Base-by-base conservation (phyloP, 2,888 invertebrate genomes). In the Polyommatus iphigenia region DNA sequence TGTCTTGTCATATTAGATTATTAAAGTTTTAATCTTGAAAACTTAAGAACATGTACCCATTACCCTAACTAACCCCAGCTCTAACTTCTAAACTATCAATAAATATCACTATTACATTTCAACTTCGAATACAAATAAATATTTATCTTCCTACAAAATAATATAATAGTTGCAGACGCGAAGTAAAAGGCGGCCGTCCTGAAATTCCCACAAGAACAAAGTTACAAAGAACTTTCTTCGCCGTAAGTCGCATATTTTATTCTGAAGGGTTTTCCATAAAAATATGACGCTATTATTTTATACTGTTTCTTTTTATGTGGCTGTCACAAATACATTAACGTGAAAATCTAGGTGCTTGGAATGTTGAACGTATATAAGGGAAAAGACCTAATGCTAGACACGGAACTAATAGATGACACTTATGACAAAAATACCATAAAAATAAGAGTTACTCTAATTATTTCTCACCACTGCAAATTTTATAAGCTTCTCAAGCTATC, bases 191-290 rank as follows among this genome's bases (percentile, higher is more conserved):
- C 29, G 20, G 18, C 32, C n/a, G 36, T 41, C 71, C 7, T 41
- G 18, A 76, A 32, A 59, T 32, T 76, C 76, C 76, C 76, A 76
- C 41, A 59, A 29, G 20, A 62, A 32, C 36, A 36, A 76, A 76
- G 76, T 62, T 76, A 54, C 50, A 24, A n/a, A 75, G 50, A 75
- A 54, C 54, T 75, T 75, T 75, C 15, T 18, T 54, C 6, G 46
- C 50, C 18, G 54, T 29, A 75, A 75, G 75, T 75, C 75, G 75
- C 29, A 75, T 75, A 75, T 75, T 72, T 72, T 72, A 72, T 41
- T n/a, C 20, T 24, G 32, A 18, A 29, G 71, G n/a, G 36, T 71
- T 72, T 72, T 46, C 24, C 46, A 46, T 3, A 72, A 41, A 72
- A 72, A 46, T 72, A 46, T 20, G 72, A 46, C 72, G 20, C 10